Base-by-base conservation (phyloP, 2,888 invertebrate species). In the Catocala nupta region DNA sequence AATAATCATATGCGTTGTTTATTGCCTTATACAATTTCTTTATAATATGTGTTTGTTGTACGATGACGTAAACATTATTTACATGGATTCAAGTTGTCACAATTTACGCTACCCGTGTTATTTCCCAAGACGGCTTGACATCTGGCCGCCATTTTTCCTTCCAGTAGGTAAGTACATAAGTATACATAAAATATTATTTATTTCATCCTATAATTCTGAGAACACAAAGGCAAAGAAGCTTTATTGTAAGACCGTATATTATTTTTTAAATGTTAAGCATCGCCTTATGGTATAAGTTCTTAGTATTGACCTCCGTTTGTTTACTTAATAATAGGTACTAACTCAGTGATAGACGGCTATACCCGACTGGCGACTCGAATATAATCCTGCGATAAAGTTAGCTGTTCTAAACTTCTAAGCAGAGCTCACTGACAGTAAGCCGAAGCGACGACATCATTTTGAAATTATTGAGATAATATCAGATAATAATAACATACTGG, bases 401-500 rank as follows among this genome's bases (percentile, higher is more conserved):
- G 44, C 11, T 44, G 13, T 13, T 16, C 47, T 47, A 8, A 47
- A 47, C 47, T 47, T 47, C 11, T 13, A 8, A 47, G 13, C 12
- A 13, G 9, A 47, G 13, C 13, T 47, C 12, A 47, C 12, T 47
- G 13, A 5, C 44, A 44, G n/a, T 10, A 44, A 44, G 44, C 44
- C 13, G 6, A 12, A 12, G 47, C 47, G 47, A 16, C 13, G 47
- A 47, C 47, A 47, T 47, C 44, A 12, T 44, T 44, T 12, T 12
- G 13, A 13, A 13, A 13, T 47, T 47, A 47, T 47, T 13, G 9
- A 47, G 47, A 47, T 47, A 39, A 39, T 53, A 51, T 25, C 11
- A 42, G 12, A 47, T 53, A 33, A 54, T 33, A 25, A 33, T 44
- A 45, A 53, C 42, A 54, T 54, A 54, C 43, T 25, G 12, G 45